Evolutionary conservation across 2,888 invertebrate species (phyloP).

Genomic region (Rotaria magnacalcarata): DNA sequence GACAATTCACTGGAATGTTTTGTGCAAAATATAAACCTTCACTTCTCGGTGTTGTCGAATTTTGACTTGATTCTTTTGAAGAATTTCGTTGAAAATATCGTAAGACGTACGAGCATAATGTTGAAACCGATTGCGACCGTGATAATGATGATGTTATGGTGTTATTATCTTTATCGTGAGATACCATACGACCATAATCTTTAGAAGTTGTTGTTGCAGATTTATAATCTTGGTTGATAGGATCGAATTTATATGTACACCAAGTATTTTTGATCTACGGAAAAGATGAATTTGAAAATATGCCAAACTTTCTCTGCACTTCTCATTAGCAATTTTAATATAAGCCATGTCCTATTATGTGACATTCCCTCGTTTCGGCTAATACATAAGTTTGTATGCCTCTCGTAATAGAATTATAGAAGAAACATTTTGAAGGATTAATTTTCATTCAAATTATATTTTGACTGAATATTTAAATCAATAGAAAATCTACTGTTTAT

Average conservation of each 20-base stretch:
- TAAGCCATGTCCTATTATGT: no score
- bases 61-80: neutral
- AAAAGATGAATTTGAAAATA: no score
- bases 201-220: no score
- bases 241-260: neutral
- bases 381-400: no score
- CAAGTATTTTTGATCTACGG: neutral
- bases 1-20: neutral
- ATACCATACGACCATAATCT: neutral
- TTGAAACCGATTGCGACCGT: neutral
- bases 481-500: no score
- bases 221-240: neutral
- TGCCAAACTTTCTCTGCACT: no score
- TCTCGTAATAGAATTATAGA: no score
- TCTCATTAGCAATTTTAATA: no score
- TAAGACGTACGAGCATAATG: neutral
- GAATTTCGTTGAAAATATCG: conserved; percentile 15
- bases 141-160: neutral
- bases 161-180: neutral
- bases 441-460: no score
- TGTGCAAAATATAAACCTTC: neutral
- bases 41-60: neutral
- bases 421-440: no score
- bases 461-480: no score
- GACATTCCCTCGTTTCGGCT: no score